Evolutionary conservation across 92 coral and sea anemone genomes (phyloP).

Genomic region (Phymanthus crucifer): DNA sequence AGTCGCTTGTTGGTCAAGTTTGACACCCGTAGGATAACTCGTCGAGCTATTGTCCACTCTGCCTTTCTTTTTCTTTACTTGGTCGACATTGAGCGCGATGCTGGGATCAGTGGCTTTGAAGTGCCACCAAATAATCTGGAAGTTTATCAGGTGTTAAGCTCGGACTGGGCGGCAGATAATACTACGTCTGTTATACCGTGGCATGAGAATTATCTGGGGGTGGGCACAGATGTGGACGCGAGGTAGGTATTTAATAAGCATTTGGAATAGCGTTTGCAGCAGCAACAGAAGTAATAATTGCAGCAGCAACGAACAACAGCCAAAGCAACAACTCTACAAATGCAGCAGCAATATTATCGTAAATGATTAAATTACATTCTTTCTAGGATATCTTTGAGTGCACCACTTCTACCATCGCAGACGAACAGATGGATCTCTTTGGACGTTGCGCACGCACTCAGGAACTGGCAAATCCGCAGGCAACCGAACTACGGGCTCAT

Average conservation of each 20-base stretch:
- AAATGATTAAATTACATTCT: not conserved
- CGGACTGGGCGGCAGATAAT: slow-evolving; percentile 79
- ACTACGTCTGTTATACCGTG: slow-evolving; percentile 90
- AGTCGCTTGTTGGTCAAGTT: slow-evolving; percentile 82
- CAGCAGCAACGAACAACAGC: not conserved
- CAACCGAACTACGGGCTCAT: slow-evolving; percentile 88
- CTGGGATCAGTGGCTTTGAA: slow-evolving; percentile 35
- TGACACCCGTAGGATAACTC: slow-evolving; percentile 63
- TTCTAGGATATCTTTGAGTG: slow-evolving; percentile 70
- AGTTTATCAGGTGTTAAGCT: slow-evolving; percentile 81
- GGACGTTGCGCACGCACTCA: slow-evolving; percentile 70
- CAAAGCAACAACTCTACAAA: not conserved
- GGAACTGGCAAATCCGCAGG: slow-evolving; percentile 84
- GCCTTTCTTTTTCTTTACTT: slow-evolving; percentile 75
- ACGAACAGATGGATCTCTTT: slow-evolving; percentile 67
- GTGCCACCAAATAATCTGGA: slow-evolving; percentile 71
- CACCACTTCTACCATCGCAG: slow-evolving; percentile 46
- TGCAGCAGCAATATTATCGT: not conserved
- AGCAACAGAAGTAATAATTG: not conserved
- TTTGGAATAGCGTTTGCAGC: not conserved
- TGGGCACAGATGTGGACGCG: slow-evolving; percentile 75
- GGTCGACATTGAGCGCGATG: slow-evolving; percentile 46
- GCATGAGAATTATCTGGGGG: slow-evolving; percentile 84
- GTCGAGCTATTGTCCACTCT: slow-evolving; percentile 74
- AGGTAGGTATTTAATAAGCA: not conserved